Evolutionary conservation across 2,888 invertebrate species (phyloP), one percentile per base, ranked within the genome.

Genomic region (Neoascia interrupta): DNA sequence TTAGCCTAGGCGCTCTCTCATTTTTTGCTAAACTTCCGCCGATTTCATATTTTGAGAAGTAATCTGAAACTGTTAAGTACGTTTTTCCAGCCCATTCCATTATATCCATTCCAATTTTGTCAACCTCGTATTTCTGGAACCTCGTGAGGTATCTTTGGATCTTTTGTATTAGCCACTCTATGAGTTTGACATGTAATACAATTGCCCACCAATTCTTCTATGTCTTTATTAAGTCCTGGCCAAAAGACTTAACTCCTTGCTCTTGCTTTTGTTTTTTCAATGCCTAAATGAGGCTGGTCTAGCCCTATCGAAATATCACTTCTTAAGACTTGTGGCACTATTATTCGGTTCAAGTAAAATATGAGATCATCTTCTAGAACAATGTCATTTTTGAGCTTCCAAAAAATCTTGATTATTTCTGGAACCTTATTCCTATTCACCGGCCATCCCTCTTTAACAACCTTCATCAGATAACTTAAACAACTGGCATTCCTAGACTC

Each of bases 71-170:
- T 19, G 70, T 53, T 15, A 81, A 66, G 41, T 45, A 79, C 3
- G 39, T 18, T 23, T 41, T 73, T 15, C 53, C 56, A 49, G 19
- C 2, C 56, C 79, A 82, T 60, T 85, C 82, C 37, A 82, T 81
- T 74, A 86, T 83, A 81, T 86, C 85, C 45, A 83, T 76, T 19
- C 72, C 83, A 23, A 86, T 61, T 63, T 84, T 84, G 34, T 83
- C 39, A 70, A 82, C 87, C 11, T 72, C n/a, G 74, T 4, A 6
- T 13, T 11, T 6, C n/a, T 28, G 81, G 72, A 26, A 76, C 21
- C 5, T 39, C 15, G 47, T 81, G 81, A 15, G 28, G 51, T 19
- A 79, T 23, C n/a, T 80, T 15, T 6, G 74, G 76, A 13, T 81
- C 76, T 47, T 74, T 81, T 3, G 43, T n/a, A 34, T 80, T 81